Evolutionary conservation across 2,113 vertebrate species (phyloP).

Genomic region (Triplophysa siluroides): DNA sequence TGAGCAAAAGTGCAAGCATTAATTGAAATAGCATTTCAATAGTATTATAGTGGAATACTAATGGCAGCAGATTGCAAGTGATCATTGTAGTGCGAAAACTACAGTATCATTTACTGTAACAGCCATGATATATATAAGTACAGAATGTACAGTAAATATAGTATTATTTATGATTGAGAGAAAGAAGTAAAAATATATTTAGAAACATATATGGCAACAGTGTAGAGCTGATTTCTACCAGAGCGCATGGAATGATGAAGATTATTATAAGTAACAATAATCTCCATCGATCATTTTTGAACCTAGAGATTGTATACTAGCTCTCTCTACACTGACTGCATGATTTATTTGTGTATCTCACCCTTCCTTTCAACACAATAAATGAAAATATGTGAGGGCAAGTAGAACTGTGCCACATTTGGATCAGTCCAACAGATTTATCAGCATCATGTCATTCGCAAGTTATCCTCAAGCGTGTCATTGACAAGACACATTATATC

Average conservation of each 20-base stretch:
- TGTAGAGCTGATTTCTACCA: background rate
- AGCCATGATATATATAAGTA: background rate
- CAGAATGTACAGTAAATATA: background rate
- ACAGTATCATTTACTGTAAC: too few species aligned
- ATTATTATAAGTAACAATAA: constrained; percentile 75
- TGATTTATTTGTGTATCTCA: constrained; percentile 43
- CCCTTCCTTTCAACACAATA: background rate
- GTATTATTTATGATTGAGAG: too few species aligned
- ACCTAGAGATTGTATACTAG: constrained; percentile 37
- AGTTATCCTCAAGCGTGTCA: too few species aligned
- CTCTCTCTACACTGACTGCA: constrained; percentile 44
- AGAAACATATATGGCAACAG: too few species aligned
- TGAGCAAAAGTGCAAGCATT: background rate
- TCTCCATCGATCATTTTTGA: constrained; percentile 72
- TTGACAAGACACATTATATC: too few species aligned
- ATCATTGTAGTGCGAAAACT: background rate
- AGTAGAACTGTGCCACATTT: background rate
- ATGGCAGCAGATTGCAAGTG: background rate
- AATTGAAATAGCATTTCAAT: too few species aligned
- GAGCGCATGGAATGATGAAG: constrained; percentile 54
- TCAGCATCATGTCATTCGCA: background rate
- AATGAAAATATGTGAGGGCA: background rate
- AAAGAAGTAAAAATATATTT: too few species aligned
- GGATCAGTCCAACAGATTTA: background rate
- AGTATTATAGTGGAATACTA: background rate